Percentiles rank a stretch among this genome's conserved stretches.
Evolutionary conservation across 2,113 vertebrate genomes (phyloP).

Genomic region (Phyllopteryx taeniolatus): DNA sequence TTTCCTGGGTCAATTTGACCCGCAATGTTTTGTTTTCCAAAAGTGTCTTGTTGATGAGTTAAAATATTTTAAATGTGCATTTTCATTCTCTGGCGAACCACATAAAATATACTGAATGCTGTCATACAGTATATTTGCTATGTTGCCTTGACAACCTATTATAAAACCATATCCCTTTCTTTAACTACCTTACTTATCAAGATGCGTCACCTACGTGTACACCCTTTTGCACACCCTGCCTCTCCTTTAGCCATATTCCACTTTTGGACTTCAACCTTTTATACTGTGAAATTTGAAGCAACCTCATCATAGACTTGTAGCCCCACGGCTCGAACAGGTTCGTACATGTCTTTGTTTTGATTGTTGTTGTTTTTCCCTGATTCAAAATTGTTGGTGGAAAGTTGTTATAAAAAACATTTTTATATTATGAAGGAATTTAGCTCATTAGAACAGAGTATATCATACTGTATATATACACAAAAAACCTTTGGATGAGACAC

Average conservation of each 20-base stretch:
- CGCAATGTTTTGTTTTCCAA: background rate
- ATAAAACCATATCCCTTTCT: background rate
- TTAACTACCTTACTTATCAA: background rate
- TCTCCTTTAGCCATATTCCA: background rate
- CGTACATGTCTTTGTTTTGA: background rate
- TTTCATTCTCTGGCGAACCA: too few relatives aligned
- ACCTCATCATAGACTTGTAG: background rate
- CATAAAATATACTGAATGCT: background rate
- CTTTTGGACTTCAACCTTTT: background rate
- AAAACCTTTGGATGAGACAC: background rate
- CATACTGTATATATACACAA: too few relatives aligned
- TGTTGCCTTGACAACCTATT: background rate
- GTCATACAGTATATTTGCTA: background rate
- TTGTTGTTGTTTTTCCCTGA: background rate
- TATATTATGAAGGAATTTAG: background rate
- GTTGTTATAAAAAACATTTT: background rate
- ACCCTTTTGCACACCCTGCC: background rate
- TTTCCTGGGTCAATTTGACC: too few relatives aligned
- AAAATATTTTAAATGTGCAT: background rate
- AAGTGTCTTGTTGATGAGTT: background rate
- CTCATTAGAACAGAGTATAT: background rate
- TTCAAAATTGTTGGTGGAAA: background rate
- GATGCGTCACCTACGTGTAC: background rate
- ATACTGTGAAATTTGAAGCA: background rate
- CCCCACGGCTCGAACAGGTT: background rate